Evolutionary conservation across 2,113 vertebrate species (phyloP), one percentile per base, ranked within the genome.

Genomic region (Numenius arquata): DNA sequence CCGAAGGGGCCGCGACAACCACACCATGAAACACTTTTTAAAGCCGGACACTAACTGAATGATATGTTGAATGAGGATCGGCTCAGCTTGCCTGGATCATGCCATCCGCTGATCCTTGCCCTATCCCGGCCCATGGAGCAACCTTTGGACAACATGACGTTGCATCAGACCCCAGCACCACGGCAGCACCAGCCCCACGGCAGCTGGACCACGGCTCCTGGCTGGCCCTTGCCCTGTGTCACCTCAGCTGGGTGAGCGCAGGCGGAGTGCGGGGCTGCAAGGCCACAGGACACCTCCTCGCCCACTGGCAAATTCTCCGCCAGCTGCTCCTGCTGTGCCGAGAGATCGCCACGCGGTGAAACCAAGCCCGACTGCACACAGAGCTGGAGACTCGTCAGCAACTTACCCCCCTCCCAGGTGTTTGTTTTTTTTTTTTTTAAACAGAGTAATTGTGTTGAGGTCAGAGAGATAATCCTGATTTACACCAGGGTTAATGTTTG

Each of bases 141-240:
- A 78, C 65, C 61, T 94, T 38, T 38, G 65, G 32, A 40, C 25
- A 0, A 68, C 50, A 65, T 3, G 2, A 48, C 55, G 70, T 38
- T 61, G 17, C 74, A 41, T 50, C 79, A 88, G 40, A 70, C 1
- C 5, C 18, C 0, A 0, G 48, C 34, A 56, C 30, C 34, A 11
- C 55, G 50, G 11, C 27, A 1, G 5, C n/a, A 41, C 18, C 3
- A 0, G n/a, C 53, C 2, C n/a, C 6, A 2, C 0, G 1, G 36
- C 16, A 47, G n/a, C 27, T 8, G 3, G 27, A 6, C 12, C 2
- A 27, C 1, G 3, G 40, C 32, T 29, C 13, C 50, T 26, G 47
- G 50, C 74, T 72, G 67, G 38, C 40, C 73, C 1, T 1, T 20
- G 11, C 47, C 43, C 23, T 29, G 32, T 11, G 12, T 63, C 86